A percentile compares a stretch with the other conserved stretches of the same genome.
Conservation (phyloP, 2,888 invertebrate genomes). For the Melikaiella ostensackeni region DNA sequence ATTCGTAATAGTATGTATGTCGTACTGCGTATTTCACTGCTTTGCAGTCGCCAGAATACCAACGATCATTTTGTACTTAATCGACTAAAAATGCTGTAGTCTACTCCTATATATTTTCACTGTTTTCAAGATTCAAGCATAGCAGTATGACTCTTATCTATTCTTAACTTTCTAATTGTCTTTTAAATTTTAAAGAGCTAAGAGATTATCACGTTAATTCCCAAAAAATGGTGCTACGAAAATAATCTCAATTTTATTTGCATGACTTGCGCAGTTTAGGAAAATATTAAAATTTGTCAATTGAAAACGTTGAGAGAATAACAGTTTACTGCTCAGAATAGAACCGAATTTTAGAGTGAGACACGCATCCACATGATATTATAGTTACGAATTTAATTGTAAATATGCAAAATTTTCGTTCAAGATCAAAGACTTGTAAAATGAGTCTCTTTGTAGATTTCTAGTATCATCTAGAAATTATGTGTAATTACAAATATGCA, state of each 20-base stretch:
- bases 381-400: conserved; percentile 35
- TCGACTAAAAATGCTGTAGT: conserved; percentile 61
- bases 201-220: background rate
- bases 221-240: background rate
- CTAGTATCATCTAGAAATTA: conserved; percentile 12
- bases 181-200: conserved; percentile 9
- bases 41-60: conserved; percentile 52
- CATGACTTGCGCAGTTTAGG: conserved; percentile 6
- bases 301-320: background rate
- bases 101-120: conserved; percentile 38
- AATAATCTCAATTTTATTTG: conserved; percentile 20
- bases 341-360: background rate
- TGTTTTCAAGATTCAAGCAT: conserved; percentile 32
- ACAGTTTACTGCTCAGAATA: background rate
- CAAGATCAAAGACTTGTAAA: background rate
- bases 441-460: conserved; percentile 11
- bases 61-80: conserved; percentile 75
- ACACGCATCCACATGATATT: background rate
- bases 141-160: background rate
- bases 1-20: conserved; percentile 14
- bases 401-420: conserved; percentile 21
- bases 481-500: conserved; percentile 31
- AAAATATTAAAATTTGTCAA: background rate
- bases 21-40: conserved; percentile 10
- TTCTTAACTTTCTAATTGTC: conserved; percentile 27